phyloP scores from a whole-genome alignment of 1,140 invertebrate species.

The Calliphora vicina region DNA sequence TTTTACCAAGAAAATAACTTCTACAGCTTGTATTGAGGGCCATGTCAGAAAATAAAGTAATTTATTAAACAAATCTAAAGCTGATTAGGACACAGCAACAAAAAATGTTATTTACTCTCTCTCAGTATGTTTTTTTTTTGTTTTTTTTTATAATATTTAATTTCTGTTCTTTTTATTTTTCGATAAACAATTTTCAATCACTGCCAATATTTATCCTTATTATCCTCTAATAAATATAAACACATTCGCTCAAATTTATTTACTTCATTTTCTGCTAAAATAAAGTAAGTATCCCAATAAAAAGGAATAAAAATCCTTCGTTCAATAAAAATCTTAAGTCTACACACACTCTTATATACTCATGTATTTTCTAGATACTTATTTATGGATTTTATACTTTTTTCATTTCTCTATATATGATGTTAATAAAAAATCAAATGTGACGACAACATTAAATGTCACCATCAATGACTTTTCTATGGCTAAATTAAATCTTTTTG shows the following conservation, averaged over 20 bases:
- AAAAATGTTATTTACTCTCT: neutral
- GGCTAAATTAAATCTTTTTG: neutral
- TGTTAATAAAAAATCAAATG: neutral
- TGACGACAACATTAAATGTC: slow-evolving; percentile 14
- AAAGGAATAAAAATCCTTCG: neutral
- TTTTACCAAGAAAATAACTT: neutral
- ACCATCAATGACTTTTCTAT: neutral
- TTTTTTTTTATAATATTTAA: no score
- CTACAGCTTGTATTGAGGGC: neutral
- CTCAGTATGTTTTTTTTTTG: neutral
- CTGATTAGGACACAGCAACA: neutral
- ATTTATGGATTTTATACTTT: neutral
- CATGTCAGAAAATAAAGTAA: neutral
- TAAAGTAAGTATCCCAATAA: neutral
- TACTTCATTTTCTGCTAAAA: slow-evolving; percentile 1
- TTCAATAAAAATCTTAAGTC: neutral
- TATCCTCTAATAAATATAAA: neutral
- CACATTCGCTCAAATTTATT: neutral
- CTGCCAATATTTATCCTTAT: neutral
- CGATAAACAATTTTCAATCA: slow-evolving; percentile 6
- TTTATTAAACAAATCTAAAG: neutral
- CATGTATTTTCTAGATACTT: neutral
- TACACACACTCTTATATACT: neutral
- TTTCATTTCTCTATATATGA: neutral
- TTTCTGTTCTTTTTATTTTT: neutral